phyloP scores from a whole-genome alignment of 1,140 invertebrate genomes.

The Rhynchophorus ferrugineus region DNA sequence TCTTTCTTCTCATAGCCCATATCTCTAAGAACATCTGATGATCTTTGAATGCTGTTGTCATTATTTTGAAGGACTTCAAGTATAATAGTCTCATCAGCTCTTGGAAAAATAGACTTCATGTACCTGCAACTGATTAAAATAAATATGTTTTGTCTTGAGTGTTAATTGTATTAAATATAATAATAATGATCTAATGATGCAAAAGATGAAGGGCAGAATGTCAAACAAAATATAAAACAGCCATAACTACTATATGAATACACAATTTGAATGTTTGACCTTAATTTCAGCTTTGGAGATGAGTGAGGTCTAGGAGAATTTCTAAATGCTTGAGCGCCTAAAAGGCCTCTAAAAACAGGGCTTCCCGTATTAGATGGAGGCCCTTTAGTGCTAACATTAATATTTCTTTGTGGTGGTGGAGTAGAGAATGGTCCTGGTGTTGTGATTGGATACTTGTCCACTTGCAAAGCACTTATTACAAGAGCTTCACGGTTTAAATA shows the following conservation, averaged over 20 bases:
- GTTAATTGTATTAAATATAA: neutral
- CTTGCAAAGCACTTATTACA: conserved; percentile 85
- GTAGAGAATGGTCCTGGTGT: conserved; percentile 70
- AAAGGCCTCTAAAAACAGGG: conserved; percentile 39
- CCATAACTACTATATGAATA: neutral
- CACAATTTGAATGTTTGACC: conserved; percentile 45
- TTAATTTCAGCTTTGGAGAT: conserved; percentile 87
- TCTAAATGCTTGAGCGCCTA: conserved; percentile 45
- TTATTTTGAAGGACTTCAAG: conserved; percentile 74
- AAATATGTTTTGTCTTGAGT: no score
- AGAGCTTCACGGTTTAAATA: conserved; percentile 88
- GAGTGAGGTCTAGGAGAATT: conserved; percentile 59
- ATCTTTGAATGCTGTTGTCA: conserved; percentile 82
- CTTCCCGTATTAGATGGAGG: conserved; percentile 40
- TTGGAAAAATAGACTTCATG: conserved; percentile 85
- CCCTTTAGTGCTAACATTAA: conserved; percentile 35
- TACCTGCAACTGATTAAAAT: conserved; percentile 54
- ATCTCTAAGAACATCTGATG: conserved; percentile 66
- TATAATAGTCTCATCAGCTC: conserved; percentile 81
- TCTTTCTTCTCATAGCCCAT: conserved; percentile 79
- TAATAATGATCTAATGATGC: no score
- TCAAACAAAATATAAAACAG: neutral
- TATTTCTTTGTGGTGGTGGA: conserved; percentile 52
- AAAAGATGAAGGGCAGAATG: neutral
- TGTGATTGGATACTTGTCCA: conserved; percentile 84